Evolutionary conservation across 37 sponge, comb jelly and placozoan genomes (phyloP), one percentile per base, ranked within the genome.

Genomic region (Trichoplax adhaerens): DNA sequence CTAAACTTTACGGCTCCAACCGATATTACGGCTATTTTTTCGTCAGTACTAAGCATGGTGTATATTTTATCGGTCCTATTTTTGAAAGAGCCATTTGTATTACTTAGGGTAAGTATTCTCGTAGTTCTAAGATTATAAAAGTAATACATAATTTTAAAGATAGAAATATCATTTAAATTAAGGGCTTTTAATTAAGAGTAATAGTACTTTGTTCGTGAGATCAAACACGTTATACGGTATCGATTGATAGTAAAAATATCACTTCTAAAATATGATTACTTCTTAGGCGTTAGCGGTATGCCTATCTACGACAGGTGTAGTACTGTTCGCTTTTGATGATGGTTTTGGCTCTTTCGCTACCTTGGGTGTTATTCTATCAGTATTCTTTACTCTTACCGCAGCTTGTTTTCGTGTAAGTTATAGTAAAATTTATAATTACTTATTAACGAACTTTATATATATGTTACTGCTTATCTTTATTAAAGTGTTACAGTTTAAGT

Each of bases 11-110:
- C 80, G 12, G 65, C 82, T 53, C 70, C 88, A 1, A 84, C 88
- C 61, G 92, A 91, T 68, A 88, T 91, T 12, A 87, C 92, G 61
- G 88, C 92, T 51, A 60, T 91, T 8, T 87, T 87, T 69, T 91
- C 92, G 10, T 82, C 88, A 50, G 85, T 88, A 12, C 88, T 88
- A 47, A 88, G 85, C 0, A 87, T 91, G 86, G 88, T 91, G 8
- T 87, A 83, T 72, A 54, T 91, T 4, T 60, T 91, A 55, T 91
- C 92, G 52, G 56, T 83, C 57, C 65, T 71, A 61, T 70, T 91
- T 50, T 80, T 91, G 6, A 84, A 68, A 50, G 88, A 87, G 57
- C 86, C 85, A 53, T 61, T 81, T 48, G 75, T 85, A 48, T 58
- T 87, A 10, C 65, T 87, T 1, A 68, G 83, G 59, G 92, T 91